phyloP scores from a whole-genome alignment of 2,888 invertebrate genomes.

The Philereme transversata region DNA sequence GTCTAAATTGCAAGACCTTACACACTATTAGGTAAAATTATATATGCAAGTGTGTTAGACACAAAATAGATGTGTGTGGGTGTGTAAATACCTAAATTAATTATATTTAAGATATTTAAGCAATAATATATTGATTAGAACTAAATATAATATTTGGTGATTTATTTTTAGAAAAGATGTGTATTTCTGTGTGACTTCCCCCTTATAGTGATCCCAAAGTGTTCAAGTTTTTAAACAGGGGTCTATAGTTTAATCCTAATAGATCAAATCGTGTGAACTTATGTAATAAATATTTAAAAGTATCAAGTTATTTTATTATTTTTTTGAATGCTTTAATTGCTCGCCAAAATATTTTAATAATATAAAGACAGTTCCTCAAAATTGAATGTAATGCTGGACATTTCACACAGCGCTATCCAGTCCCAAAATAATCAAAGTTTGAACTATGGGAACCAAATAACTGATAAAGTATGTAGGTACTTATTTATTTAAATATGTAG shows the following conservation, averaged over 20 bases:
- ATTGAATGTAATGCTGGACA: too few relatives aligned
- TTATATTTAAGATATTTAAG: constrained; percentile 2
- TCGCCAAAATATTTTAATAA: too few relatives aligned
- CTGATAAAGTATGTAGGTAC: too few relatives aligned
- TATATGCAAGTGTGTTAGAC: constrained; percentile 18
- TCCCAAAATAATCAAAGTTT: too few relatives aligned
- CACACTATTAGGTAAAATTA: too few relatives aligned
- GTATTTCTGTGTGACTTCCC: constrained; percentile 14
- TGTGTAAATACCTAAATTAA: constrained; percentile 3
- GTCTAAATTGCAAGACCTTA: too few relatives aligned
- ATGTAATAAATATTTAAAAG: constrained; percentile 19
- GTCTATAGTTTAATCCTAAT: constrained; percentile 4
- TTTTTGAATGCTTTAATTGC: not conserved
- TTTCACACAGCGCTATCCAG: too few relatives aligned
- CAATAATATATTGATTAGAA: constrained; percentile 11
- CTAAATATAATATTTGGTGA: constrained; percentile 10
- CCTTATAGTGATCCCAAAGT: constrained; percentile 20
- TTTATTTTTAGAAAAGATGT: constrained; percentile 27
- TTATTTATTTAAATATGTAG: too few relatives aligned
- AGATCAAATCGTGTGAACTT: constrained; percentile 16
- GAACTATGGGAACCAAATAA: too few relatives aligned
- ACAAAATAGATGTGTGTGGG: constrained; percentile 7
- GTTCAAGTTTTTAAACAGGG: constrained; percentile 20
- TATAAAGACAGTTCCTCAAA: too few relatives aligned
- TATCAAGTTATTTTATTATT: not conserved